Percentiles rank a stretch among this genome's conserved stretches.
Conservation (phyloP, 2,888 invertebrate genomes). For the Eupithecia exiguata region DNA sequence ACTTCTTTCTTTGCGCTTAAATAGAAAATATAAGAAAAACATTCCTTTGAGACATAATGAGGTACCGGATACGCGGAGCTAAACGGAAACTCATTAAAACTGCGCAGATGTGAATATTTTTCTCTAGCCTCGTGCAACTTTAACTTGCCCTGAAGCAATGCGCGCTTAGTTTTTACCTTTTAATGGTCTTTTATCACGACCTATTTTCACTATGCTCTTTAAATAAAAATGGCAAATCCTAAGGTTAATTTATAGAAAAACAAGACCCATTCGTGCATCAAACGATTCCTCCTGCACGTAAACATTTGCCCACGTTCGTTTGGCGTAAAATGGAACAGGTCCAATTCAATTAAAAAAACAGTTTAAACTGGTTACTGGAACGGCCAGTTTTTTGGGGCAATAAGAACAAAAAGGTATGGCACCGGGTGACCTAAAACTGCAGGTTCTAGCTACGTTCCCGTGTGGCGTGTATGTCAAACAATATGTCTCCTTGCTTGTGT, state of each 20-base stretch:
- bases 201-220: neutral
- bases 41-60: constrained; percentile 11
- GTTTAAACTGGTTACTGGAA: constrained; percentile 38
- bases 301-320: constrained; percentile 11
- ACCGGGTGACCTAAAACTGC: constrained; percentile 76
- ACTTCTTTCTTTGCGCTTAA: neutral
- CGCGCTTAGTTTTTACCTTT: constrained; percentile 8
- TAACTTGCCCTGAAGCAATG: constrained; percentile 2
- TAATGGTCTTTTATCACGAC: constrained; percentile 16
- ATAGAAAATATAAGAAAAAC: neutral
- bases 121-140: constrained; percentile 9
- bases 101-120: constrained; percentile 12
- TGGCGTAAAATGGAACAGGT: constrained; percentile 13
- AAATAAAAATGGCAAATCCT: neutral
- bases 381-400: constrained; percentile 44
- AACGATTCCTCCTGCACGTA: constrained; percentile 9
- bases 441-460: constrained; percentile 66
- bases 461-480: constrained; percentile 16
- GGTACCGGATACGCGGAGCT: constrained; percentile 18
- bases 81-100: constrained; percentile 31
- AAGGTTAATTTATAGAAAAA: neutral
- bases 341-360: constrained; percentile 33
- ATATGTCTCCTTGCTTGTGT: neutral
- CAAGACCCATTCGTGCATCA: constrained; percentile 3
- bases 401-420: constrained; percentile 56